phyloP scores from a whole-genome alignment of 2,797 vertebrate genomes.

The Lithobates sylvaticus region DNA sequence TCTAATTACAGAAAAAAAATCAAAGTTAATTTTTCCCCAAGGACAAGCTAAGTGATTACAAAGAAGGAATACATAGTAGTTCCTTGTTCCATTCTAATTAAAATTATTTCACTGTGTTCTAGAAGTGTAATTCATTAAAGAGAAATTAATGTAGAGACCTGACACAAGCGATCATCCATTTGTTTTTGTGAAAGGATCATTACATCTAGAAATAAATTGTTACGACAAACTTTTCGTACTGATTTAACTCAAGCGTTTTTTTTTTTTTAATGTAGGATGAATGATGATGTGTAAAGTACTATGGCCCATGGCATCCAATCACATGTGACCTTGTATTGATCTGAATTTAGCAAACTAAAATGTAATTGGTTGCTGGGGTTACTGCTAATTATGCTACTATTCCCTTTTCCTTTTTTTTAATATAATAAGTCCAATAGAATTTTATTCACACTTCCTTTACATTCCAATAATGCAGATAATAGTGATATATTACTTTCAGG shows the following conservation, averaged over 20 bases:
- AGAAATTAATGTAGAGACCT: slow-evolving; percentile 64
- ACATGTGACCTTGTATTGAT: no score
- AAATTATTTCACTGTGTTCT: slow-evolving; percentile 59
- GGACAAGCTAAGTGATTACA: slow-evolving; percentile 63
- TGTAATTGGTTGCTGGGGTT: no score
- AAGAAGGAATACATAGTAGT: slow-evolving; percentile 41
- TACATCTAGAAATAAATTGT: slow-evolving; percentile 29
- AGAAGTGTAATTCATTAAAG: slow-evolving; percentile 66
- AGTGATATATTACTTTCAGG: no score
- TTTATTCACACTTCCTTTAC: no score
- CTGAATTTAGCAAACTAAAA: no score
- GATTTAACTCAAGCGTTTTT: neutral
- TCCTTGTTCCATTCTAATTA: slow-evolving; percentile 65
- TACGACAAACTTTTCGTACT: neutral
- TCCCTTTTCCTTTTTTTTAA: neutral
- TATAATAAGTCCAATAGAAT: no score
- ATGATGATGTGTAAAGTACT: neutral
- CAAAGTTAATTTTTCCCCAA: slow-evolving; percentile 61
- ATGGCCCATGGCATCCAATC: neutral
- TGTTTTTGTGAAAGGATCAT: slow-evolving; percentile 44
- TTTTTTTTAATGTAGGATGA: neutral
- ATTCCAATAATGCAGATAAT: no score
- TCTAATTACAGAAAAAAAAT: slow-evolving; percentile 66
- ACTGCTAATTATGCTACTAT: neutral
- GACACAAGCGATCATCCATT: slow-evolving; percentile 55